phyloP scores from a whole-genome alignment of 2,797 vertebrate species.

The Cryptoblepharus egeriae region DNA sequence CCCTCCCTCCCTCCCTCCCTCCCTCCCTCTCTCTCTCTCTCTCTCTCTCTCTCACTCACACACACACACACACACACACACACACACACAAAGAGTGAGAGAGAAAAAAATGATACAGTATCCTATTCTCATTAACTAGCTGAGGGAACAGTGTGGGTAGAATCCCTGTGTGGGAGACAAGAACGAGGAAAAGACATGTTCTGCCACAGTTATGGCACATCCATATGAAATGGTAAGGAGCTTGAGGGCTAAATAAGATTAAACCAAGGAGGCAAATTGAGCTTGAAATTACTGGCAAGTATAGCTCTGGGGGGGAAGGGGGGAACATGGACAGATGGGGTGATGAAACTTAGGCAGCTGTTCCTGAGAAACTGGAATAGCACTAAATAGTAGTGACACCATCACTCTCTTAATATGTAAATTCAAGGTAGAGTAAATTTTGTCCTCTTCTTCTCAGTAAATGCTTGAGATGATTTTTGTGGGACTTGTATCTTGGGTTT shows the following conservation, averaged over 20 bases:
- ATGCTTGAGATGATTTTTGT: not conserved
- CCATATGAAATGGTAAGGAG: conserved; percentile 8
- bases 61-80: too few species aligned
- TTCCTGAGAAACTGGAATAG: not conserved
- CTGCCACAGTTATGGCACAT: not conserved
- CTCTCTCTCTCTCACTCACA: too few species aligned
- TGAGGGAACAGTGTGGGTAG: too few species aligned
- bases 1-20: not conserved
- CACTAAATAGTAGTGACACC: too few species aligned
- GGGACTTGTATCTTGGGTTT: not conserved
- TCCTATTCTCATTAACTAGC: conserved; percentile 6
- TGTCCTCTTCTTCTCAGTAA: not conserved
- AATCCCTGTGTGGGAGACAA: too few species aligned
- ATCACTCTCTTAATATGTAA: not conserved
- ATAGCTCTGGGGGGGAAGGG: not conserved
- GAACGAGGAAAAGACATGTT: conserved; percentile 25
- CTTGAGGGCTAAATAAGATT: conserved; percentile 2
- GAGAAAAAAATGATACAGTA: conserved; percentile 6
- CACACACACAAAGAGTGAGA: too few species aligned
- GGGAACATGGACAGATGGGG: not conserved
- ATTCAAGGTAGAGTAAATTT: not conserved
- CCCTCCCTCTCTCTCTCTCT: not conserved
- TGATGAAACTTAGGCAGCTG: not conserved
- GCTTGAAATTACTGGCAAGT: not conserved
- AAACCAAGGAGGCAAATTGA: conserved; percentile 1